Evolutionary conservation across 2,797 vertebrate species (phyloP), one percentile per base, ranked within the genome.

Genomic region (Rhabdophis nuchalis): DNA sequence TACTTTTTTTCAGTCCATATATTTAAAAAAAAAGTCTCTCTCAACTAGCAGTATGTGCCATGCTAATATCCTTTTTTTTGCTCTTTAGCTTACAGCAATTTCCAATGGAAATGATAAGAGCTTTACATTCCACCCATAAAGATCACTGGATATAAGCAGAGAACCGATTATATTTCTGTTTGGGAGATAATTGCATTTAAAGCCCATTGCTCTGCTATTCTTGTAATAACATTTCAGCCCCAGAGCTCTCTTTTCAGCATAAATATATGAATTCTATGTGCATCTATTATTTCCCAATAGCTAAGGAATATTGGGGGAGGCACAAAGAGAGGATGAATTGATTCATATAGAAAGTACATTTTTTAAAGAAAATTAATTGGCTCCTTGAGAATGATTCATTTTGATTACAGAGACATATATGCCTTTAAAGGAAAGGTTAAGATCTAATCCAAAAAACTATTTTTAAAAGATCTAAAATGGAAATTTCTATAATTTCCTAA

Each of bases 171-270:
- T 95, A 95, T 92, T 97, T 92, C 94, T 95, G 25, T 95, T 94
- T 95, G 89, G 57, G 32, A 95, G 95, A 91, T 94, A 96, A 94
- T 93, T 94, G 87, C 94, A 92, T 95, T 93, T 94, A 92, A 90
- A 96, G 96, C 93, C 95, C 91, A 91, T 95, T 89, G 88, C 91
- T 94, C 93, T 93, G 92, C 95, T 0, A 0, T 92, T 95, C 94
- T 96, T 96, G 94, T 95, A 93, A 94, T 93, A 94, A 96, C 93
- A 58, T 88, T 91, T 96, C 93, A 95, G 92, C 92, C 91, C 94
- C 89, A 95, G 91, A 93, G 61, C 46, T 91, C 85, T 87, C 85
- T 95, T 96, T 92, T 95, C 93, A 96, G 94, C 93, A 91, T 94
- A 95, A 96, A 92, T 95, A 91, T 94, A 92, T 95, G 91, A 95